phyloP scores from a whole-genome alignment of 1,140 invertebrate species.

The Chironomus tepperi region DNA sequence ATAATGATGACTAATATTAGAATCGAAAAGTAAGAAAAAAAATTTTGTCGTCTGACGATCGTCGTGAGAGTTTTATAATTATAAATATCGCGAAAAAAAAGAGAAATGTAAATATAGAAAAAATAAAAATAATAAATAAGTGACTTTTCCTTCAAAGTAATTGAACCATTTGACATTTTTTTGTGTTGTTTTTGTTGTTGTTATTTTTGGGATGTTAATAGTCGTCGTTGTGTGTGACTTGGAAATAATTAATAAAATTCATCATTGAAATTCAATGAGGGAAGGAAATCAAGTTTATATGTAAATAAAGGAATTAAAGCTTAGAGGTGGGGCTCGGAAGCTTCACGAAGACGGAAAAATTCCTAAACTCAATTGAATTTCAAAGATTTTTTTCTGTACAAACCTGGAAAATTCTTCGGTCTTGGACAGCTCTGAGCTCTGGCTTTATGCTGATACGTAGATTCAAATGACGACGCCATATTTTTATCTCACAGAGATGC shows the following conservation, averaged over 20 bases:
- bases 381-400: neutral
- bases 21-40: neutral
- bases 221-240: no score
- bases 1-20: constrained; percentile 14
- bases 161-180: no score
- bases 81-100: neutral
- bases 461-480: neutral
- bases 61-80: neutral
- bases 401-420: neutral
- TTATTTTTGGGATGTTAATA: no score
- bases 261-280: neutral
- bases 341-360: no score
- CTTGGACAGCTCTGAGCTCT: neutral
- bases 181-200: no score
- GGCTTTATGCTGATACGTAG: neutral
- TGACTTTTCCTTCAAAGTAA: neutral
- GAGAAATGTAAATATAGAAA: neutral
- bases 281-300: neutral
- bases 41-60: neutral
- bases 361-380: no score
- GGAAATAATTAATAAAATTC: no score
- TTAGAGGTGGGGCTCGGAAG: neutral
- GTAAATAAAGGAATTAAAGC: neutral
- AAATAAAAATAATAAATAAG: no score
- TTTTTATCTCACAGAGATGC: constrained; percentile 1